Percentiles rank a stretch among this genome's conserved stretches.
Evolutionary conservation across 1,140 invertebrate genomes (phyloP).

Genomic region (Hermetia illucens): DNA sequence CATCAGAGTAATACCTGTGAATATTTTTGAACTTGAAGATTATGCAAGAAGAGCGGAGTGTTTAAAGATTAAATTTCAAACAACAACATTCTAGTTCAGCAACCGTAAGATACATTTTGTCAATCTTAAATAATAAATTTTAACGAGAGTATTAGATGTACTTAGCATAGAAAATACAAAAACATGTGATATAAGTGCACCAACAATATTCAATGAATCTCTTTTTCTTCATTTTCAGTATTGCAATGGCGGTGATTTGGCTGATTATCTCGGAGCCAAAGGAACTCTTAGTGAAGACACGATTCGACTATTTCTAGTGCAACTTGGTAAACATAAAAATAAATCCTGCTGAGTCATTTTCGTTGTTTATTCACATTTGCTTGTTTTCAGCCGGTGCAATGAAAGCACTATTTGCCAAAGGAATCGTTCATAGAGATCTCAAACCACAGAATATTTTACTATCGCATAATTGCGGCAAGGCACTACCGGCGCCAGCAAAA

Average conservation of each 20-base stretch:
- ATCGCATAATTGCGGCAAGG: constrained; percentile 61
- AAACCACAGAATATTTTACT: constrained; percentile 96
- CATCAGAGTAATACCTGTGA: no score
- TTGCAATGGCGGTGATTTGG: constrained; percentile 97
- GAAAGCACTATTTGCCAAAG: constrained; percentile 90
- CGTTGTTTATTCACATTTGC: not conserved
- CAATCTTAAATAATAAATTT: no score
- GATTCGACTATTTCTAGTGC: constrained; percentile 84
- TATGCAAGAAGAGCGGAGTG: no score
- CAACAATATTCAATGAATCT: no score
- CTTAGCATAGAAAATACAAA: no score
- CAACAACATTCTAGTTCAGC: no score
- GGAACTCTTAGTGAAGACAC: constrained; percentile 94
- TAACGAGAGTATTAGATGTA: no score
- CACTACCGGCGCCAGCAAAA: constrained; percentile 75
- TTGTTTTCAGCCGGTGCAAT: constrained; percentile 73
- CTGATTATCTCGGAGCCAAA: constrained; percentile 86
- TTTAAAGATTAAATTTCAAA: no score
- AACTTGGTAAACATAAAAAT: constrained; percentile 58
- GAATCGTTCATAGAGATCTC: constrained; percentile 95
- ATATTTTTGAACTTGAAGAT: no score
- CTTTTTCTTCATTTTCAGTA: constrained; percentile 47
- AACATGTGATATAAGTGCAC: no score
- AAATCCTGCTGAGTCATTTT: not conserved
- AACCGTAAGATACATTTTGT: no score